Evolutionary conservation across 1,140 invertebrate species (phyloP).

Genomic region (Drosophila funebris): DNA sequence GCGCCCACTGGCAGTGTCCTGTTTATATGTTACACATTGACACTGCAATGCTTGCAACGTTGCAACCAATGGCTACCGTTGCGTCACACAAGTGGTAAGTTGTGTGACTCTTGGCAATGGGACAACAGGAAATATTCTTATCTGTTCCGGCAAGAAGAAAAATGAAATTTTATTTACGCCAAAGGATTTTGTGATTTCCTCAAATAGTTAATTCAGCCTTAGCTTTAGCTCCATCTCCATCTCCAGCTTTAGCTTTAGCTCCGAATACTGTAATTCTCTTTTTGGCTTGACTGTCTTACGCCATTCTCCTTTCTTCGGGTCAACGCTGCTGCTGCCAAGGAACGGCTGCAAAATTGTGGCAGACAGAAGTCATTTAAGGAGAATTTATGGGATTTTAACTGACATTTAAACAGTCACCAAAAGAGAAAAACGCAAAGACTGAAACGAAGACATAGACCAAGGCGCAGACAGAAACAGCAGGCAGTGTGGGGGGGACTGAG

Average conservation of each 20-base stretch:
- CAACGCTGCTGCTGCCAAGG: constrained; percentile 28
- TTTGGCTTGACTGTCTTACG: constrained; percentile 44
- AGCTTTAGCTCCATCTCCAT: too few relatives aligned
- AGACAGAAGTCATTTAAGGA: constrained; percentile 82
- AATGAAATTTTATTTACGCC: constrained; percentile 55
- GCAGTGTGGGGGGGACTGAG: neutral
- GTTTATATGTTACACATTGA: constrained; percentile 34
- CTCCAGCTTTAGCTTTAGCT: constrained; percentile 9
- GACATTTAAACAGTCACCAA: constrained; percentile 76
- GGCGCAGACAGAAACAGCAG: neutral
- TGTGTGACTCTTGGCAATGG: constrained; percentile 39
- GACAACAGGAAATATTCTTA: constrained; percentile 54
- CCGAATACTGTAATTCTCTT: constrained; percentile 53
- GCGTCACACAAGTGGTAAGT: constrained; percentile 1
- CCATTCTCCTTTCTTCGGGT: constrained; percentile 48
- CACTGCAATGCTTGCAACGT: constrained; percentile 4
- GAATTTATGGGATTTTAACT: constrained; percentile 83
- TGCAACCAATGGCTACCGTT: constrained; percentile 17
- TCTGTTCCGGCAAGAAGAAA: constrained; percentile 45
- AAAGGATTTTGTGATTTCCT: constrained; percentile 46
- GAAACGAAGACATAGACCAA: constrained; percentile 1
- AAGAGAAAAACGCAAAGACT: constrained; percentile 32
- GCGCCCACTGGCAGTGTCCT: constrained; percentile 31
- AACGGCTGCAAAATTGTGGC: constrained; percentile 69
- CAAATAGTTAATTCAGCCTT: constrained; percentile 41